Evolutionary conservation across 1,140 invertebrate species (phyloP).

Genomic region (Drosophila tropicalis): DNA sequence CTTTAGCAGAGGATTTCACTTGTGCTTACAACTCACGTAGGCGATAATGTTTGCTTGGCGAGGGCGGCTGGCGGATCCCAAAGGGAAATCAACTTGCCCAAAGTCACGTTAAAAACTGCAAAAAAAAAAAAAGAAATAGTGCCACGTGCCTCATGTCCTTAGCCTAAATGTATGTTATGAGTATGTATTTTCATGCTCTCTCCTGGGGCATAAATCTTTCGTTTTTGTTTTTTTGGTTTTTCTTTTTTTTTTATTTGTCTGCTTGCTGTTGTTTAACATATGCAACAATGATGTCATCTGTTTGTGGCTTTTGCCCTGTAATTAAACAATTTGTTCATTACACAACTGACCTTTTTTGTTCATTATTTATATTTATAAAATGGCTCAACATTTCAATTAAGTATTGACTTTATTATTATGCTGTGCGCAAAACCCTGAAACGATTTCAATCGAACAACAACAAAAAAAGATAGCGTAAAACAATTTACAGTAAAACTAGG

Average conservation of each 20-base stretch:
- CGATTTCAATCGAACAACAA: slow-evolving; percentile 15
- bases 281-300: slow-evolving; percentile 36
- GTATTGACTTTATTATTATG: slow-evolving; percentile 66
- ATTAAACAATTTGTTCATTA: slow-evolving; percentile 80
- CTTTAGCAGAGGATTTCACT: slow-evolving; percentile 36
- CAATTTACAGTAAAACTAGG: slow-evolving; percentile 40
- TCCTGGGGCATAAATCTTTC: slow-evolving; percentile 42
- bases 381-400: slow-evolving; percentile 69
- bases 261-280: slow-evolving; percentile 2
- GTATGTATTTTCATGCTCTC: slow-evolving; percentile 33
- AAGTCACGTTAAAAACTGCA: slow-evolving; percentile 75
- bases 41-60: slow-evolving; percentile 81
- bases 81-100: slow-evolving; percentile 10
- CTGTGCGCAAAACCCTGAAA: slow-evolving; percentile 34
- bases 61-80: slow-evolving; percentile 41
- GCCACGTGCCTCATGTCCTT: slow-evolving; percentile 57
- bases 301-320: slow-evolving; percentile 44
- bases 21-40: slow-evolving; percentile 71
- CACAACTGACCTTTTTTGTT: slow-evolving; percentile 69
- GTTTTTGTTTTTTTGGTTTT: slow-evolving; percentile 29
- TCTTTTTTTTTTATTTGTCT: background rate
- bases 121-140: slow-evolving; percentile 51
- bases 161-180: slow-evolving; percentile 47
- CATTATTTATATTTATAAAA: slow-evolving; percentile 33
- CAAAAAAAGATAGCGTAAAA: slow-evolving; percentile 20